Evolutionary conservation across 2,113 vertebrate species (phyloP).

Genomic region (Procapra przewalskii): DNA sequence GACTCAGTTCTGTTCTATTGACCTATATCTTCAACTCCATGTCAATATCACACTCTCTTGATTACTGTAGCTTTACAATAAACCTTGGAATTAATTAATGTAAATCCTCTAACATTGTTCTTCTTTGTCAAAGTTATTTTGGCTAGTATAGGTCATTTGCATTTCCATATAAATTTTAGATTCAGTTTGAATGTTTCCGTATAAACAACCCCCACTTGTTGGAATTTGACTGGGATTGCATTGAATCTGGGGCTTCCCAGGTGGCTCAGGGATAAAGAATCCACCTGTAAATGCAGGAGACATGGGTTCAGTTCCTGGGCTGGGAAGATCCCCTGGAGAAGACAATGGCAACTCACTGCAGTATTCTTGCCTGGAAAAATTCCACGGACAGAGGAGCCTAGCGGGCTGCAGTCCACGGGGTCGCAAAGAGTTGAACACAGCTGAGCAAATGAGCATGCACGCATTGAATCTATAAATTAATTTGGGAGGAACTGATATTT

Average conservation of each 20-base stretch:
- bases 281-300: background rate
- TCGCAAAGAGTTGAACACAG: background rate
- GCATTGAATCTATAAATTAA: background rate
- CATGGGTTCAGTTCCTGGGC: background rate
- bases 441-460: background rate
- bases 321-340: background rate
- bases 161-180: slow-evolving; percentile 1
- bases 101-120: background rate
- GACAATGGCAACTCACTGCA: background rate
- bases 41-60: background rate
- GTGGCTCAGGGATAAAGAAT: background rate
- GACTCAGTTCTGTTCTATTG: background rate
- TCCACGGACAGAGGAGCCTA: background rate
- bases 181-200: background rate
- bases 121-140: background rate
- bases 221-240: background rate
- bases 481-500: background rate
- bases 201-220: background rate
- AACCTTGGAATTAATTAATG: background rate
- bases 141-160: background rate
- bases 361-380: background rate
- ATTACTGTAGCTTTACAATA: background rate
- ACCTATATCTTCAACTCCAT: background rate
- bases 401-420: background rate
- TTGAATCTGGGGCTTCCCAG: background rate